Conservation (phyloP, 2,797 vertebrate genomes). For the Pelochelys cantorii region DNA sequence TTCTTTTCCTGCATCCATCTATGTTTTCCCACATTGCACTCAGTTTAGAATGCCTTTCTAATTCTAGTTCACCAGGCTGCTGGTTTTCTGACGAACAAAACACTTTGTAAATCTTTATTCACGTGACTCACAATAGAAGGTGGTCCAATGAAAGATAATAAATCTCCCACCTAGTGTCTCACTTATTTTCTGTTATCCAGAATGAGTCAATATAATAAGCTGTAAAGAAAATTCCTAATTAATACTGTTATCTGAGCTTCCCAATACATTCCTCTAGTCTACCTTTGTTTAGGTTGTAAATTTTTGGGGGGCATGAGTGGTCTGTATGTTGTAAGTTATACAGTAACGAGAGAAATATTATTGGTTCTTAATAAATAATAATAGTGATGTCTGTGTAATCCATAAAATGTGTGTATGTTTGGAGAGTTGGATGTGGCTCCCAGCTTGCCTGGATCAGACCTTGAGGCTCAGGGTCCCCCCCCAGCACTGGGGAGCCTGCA, state of each 20-base stretch:
- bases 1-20: not conserved
- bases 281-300: not conserved
- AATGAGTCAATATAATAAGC: not conserved
- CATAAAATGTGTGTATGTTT: accelerated
- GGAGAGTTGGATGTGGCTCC: not conserved
- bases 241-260: not conserved
- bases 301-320: not conserved
- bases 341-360: not conserved
- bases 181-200: not conserved
- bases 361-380: not conserved
- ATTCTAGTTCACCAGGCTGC: not conserved
- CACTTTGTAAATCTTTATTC: not conserved
- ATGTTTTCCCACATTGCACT: not conserved
- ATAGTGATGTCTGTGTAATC: not conserved
- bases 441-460: too few relatives aligned
- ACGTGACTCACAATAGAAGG: not conserved
- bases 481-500: too few relatives aligned
- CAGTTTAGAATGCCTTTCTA: not conserved
- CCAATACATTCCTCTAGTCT: not conserved
- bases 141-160: not conserved
- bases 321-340: accelerated
- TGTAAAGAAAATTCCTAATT: not conserved
- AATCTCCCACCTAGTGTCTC: not conserved
- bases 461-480: too few relatives aligned
- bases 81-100: not conserved